Evolutionary conservation across 2,113 vertebrate genomes (phyloP), one percentile per base, ranked within the genome.

Genomic region (Cynoglossus semilaevis): DNA sequence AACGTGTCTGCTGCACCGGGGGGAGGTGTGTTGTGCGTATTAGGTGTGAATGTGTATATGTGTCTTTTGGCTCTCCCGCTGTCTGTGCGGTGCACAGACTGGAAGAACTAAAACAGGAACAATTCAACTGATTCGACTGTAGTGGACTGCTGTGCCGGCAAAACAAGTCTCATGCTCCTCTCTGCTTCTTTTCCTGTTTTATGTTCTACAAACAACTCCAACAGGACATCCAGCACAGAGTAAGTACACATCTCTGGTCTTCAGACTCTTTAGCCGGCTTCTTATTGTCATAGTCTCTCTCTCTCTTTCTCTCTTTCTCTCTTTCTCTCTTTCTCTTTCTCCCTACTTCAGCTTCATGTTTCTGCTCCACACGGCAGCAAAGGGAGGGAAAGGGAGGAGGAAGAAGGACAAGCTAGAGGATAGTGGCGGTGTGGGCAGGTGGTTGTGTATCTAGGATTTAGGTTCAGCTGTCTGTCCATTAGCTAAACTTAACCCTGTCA

Each of bases 381-480:
- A 79, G 78, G 75, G 68, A 80, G 70, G 72, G 79, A 70, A 58
- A 77, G 67, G 72, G 75, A 70, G 41, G 34, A 52, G 68, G 51
- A 44, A 64, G 60, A 57, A 67, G 66, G 53, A 43, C 8, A 42
- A 68, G 74, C 51, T 52, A 61, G 61, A 62, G 62, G 61, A 58
- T 51, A 51, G 67, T 72, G 76, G 47, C 62, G 6, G 22, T 29
- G 22, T 29, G 22, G 22, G 22, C 22, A 29, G 22, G 22, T 29
- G 22, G 77, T 66, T 85, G 81, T 82, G 77, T 85, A 78, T 85
- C 52, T 74, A 69, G 82, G 87, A 85, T 89, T 88, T 84, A 83
- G 85, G 84, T 89, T 89, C 85, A 89, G 89, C 87, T 91, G 90
- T 90, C 88, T 89, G 72, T 74, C 88, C 75, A 63, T 70, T 68